Percentiles rank a stretch among this genome's conserved stretches.
Conservation (phyloP, 2,797 vertebrate species). For the Ctenochaetus hawaiiensis region DNA sequence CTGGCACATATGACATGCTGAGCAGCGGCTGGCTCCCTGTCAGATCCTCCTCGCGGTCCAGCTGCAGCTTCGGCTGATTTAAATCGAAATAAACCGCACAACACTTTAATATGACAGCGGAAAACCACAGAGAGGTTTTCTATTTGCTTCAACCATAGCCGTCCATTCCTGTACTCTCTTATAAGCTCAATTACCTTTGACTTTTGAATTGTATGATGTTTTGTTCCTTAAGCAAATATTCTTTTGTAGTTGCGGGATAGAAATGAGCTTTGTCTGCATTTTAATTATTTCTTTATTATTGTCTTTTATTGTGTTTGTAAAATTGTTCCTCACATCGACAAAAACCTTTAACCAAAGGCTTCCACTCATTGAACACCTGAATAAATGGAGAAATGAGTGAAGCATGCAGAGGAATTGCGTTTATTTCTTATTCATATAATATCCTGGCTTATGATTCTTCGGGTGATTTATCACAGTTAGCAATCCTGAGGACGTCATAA, state of each 20-base stretch:
- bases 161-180: background rate
- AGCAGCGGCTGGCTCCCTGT: constrained; percentile 43
- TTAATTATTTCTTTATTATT: background rate
- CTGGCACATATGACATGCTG: constrained; percentile 55
- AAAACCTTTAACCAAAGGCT: constrained; percentile 34
- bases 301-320: background rate
- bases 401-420: constrained; percentile 17
- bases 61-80: constrained; percentile 44
- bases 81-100: constrained; percentile 39
- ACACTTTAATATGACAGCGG: constrained; percentile 27
- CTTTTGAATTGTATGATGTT: background rate
- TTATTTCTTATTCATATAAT: constrained; percentile 35
- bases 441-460: constrained; percentile 31
- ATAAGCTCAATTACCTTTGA: constrained; percentile 6
- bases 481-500: constrained; percentile 16
- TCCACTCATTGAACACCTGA: constrained; percentile 5
- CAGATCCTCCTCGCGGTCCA: constrained; percentile 42
- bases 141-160: background rate
- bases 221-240: constrained; percentile 1
- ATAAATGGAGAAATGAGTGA: constrained; percentile 25
- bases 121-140: constrained; percentile 9
- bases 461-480: constrained; percentile 35
- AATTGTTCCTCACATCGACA: constrained; percentile 15
- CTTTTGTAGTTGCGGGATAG: background rate
- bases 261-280: background rate